Conservation (phyloP, 1,140 invertebrate genomes). For the Trichonephila clavipes region DNA sequence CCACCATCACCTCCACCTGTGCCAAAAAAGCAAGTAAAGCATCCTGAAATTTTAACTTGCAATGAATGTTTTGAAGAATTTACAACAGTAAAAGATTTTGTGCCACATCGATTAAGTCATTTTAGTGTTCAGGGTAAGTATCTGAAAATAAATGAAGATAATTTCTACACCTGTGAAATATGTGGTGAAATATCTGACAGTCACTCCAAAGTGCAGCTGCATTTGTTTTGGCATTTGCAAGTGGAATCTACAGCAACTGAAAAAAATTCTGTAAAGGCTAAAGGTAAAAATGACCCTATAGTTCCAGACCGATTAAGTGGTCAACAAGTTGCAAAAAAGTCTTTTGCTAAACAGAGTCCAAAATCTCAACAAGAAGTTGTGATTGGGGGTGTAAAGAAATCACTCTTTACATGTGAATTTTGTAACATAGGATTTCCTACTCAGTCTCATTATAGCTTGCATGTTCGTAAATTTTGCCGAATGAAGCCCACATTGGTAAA, state of each 20-base stretch:
- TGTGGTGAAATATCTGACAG: conserved; percentile 64
- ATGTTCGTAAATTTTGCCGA: conserved; percentile 70
- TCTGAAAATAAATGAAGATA: conserved; percentile 50
- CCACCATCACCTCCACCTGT: conserved; percentile 32
- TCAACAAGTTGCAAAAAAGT: conserved; percentile 66
- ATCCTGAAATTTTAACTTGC: conserved; percentile 64
- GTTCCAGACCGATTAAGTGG: conserved; percentile 48
- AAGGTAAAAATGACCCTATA: conserved; percentile 31
- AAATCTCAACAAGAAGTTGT: conserved; percentile 59
- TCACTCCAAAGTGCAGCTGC: conserved; percentile 62
- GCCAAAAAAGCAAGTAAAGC: background rate
- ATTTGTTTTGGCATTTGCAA: conserved; percentile 75
- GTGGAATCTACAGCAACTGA: conserved; percentile 3
- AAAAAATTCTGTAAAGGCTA: background rate
- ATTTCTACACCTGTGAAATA: conserved; percentile 73
- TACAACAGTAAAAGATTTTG: conserved; percentile 62
- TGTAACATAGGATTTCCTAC: conserved; percentile 73
- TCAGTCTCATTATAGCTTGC: conserved; percentile 69
- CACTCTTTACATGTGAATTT: conserved; percentile 70
- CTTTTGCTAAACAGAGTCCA: conserved; percentile 7
- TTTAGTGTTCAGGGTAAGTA: conserved; percentile 55
- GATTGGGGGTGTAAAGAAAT: conserved; percentile 58
- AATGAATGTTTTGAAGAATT: conserved; percentile 68
- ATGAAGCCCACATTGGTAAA: background rate
- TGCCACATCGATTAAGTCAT: conserved; percentile 75